Percentiles rank a stretch among this genome's conserved stretches.
Conservation (phyloP, 2,113 vertebrate genomes). For the Centropus unirufus region DNA sequence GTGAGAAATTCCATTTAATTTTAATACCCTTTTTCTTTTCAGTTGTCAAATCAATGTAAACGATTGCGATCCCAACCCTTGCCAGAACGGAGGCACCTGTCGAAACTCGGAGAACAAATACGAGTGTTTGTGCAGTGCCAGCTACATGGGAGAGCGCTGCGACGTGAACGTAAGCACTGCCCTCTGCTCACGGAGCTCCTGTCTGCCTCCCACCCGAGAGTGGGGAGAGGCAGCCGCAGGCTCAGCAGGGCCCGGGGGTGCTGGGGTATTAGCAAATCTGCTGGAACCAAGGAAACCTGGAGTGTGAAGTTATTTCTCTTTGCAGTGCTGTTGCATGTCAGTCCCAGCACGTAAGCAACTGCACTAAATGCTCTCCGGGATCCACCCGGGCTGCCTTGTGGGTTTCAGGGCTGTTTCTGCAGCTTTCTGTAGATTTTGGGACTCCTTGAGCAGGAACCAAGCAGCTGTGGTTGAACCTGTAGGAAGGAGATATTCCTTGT, state of each 20-base stretch:
- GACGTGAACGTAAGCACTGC: constrained; percentile 84
- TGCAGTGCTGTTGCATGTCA: background rate
- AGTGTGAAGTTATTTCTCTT: background rate
- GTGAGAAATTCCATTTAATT: background rate
- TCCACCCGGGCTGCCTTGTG: background rate
- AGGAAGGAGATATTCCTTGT: background rate
- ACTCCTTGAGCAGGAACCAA: background rate
- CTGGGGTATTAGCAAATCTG: accelerated
- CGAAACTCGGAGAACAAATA: constrained; percentile 80
- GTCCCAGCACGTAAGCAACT: background rate
- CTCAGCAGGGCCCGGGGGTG: background rate
- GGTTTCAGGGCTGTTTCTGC: background rate
- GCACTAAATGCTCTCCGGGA: background rate
- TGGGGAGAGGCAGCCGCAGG: background rate
- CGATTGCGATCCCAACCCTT: constrained; percentile 87
- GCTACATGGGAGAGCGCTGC: constrained; percentile 86
- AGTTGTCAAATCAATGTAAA: constrained; percentile 88
- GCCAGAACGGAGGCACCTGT: constrained; percentile 91
- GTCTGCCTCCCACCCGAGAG: background rate
- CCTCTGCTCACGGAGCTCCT: background rate
- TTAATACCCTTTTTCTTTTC: constrained; percentile 1
- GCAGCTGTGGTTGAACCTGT: background rate
- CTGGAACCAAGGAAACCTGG: background rate
- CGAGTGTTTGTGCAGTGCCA: constrained; percentile 85
- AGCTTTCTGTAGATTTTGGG: background rate